Conservation (phyloP, 2,888 invertebrate genomes). For the Bombylius discolor region DNA sequence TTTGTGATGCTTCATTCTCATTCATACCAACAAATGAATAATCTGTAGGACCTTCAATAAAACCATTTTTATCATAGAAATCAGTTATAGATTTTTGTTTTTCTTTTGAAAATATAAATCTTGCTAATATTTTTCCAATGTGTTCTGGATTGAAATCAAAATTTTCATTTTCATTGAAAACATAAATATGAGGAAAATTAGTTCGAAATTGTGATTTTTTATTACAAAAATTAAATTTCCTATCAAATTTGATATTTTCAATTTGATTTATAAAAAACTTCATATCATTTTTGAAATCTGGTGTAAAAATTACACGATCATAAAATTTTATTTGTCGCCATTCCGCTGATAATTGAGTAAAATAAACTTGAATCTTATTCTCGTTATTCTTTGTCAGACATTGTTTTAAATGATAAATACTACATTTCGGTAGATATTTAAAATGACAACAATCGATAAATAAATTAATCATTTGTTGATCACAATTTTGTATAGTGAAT, state of each 20-base stretch:
- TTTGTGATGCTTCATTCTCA: background rate
- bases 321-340: background rate
- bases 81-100: background rate
- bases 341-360: background rate
- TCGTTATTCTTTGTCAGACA: background rate
- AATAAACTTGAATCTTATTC: background rate
- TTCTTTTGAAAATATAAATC: background rate
- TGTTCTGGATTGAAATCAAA: background rate
- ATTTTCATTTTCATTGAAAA: background rate
- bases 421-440: background rate
- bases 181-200: background rate
- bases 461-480: slow-evolving; percentile 1
- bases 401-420: background rate
- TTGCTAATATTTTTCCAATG: background rate
- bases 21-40: background rate
- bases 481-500: background rate
- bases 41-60: background rate
- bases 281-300: background rate
- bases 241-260: too few species aligned
- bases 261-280: too few species aligned
- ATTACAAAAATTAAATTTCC: too few species aligned
- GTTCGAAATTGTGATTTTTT: background rate
- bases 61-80: background rate
- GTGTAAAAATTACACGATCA: background rate
- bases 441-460: background rate